Conservation (phyloP, 2,888 invertebrate species). For the Deilephila porcellus region DNA sequence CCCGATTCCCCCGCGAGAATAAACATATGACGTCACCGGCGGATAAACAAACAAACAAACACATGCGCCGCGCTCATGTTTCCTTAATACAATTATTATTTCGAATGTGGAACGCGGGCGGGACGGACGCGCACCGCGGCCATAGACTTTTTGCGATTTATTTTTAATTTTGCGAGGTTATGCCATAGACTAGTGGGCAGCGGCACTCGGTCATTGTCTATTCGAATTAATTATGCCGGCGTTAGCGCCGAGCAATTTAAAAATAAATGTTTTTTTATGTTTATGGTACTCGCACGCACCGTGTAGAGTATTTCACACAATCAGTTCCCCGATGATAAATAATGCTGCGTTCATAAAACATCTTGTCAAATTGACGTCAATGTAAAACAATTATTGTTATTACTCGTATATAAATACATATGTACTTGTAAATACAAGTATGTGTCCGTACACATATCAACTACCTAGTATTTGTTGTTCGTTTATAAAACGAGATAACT, state of each 20-base stretch:
- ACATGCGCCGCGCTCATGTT: slow-evolving; percentile 85
- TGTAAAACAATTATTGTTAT: slow-evolving; percentile 50
- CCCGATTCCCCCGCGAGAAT: slow-evolving; percentile 77
- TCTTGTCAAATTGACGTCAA: slow-evolving; percentile 56
- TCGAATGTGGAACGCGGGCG: slow-evolving; percentile 79
- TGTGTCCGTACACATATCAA: slow-evolving; percentile 14
- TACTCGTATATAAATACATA: slow-evolving; percentile 30
- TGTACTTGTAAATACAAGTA: slow-evolving; percentile 19
- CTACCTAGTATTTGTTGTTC: slow-evolving; percentile 15
- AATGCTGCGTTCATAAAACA: slow-evolving; percentile 44
- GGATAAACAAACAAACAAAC: slow-evolving; percentile 86
- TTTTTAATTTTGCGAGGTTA: slow-evolving; percentile 62
- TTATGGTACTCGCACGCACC: slow-evolving; percentile 26
- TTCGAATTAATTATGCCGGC: slow-evolving; percentile 56
- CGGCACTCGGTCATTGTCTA: slow-evolving; percentile 55
- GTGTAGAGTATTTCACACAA: slow-evolving; percentile 36
- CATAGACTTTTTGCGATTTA: slow-evolving; percentile 46
- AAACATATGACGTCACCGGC: slow-evolving; percentile 85
- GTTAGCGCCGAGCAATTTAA: slow-evolving; percentile 28
- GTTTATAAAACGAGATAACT: slow-evolving; percentile 20
- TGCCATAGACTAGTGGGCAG: slow-evolving; percentile 37
- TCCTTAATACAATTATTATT: slow-evolving; percentile 85
- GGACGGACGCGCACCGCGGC: slow-evolving; percentile 57
- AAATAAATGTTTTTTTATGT: slow-evolving; percentile 31
- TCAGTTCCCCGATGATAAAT: slow-evolving; percentile 42